Percentiles rank a stretch among this genome's conserved stretches.
phyloP scores from a whole-genome alignment of 2,888 invertebrate genomes.

The Syrista parreyssii region DNA sequence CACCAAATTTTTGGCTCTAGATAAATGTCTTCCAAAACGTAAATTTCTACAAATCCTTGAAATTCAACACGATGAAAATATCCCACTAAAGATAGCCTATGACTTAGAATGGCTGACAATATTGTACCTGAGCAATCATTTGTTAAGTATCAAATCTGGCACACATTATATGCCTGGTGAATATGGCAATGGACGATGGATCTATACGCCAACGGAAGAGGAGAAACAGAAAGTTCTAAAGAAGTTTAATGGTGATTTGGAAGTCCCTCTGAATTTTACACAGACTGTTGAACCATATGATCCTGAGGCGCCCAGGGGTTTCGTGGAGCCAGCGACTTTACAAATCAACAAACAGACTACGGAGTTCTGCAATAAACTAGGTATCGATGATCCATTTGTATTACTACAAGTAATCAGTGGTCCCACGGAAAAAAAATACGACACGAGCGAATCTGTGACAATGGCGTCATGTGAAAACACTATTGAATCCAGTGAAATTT shows the following conservation, averaged over 20 bases:
- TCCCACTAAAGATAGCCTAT: conserved; percentile 71
- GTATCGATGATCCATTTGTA: conserved; percentile 85
- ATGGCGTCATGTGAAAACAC: conserved; percentile 12
- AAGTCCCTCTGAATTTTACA: conserved; percentile 83
- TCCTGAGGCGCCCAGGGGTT: conserved; percentile 53
- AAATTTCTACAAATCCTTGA: conserved; percentile 90
- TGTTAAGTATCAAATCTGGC: conserved; percentile 78
- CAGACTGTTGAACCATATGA: conserved; percentile 77
- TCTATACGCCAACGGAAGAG: conserved; percentile 79
- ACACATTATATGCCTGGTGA: conserved; percentile 87
- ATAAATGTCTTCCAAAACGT: conserved; percentile 92
- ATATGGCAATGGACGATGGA: conserved; percentile 75
- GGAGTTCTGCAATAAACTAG: conserved; percentile 74
- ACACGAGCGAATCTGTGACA: conserved; percentile 16
- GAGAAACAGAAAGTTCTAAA: conserved; percentile 76
- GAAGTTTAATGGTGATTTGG: conserved; percentile 76
- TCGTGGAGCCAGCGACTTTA: conserved; percentile 59
- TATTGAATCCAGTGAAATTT: conserved; percentile 4
- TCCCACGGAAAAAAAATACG: background rate
- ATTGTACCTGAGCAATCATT: conserved; percentile 88
- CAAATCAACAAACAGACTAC: conserved; percentile 77
- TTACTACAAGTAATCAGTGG: conserved; percentile 64
- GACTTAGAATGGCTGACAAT: conserved; percentile 97
- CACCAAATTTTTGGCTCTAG: conserved; percentile 93
- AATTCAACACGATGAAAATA: conserved; percentile 70